phyloP scores from a whole-genome alignment of 2,113 vertebrate species.

The Uropsilus gracilis region DNA sequence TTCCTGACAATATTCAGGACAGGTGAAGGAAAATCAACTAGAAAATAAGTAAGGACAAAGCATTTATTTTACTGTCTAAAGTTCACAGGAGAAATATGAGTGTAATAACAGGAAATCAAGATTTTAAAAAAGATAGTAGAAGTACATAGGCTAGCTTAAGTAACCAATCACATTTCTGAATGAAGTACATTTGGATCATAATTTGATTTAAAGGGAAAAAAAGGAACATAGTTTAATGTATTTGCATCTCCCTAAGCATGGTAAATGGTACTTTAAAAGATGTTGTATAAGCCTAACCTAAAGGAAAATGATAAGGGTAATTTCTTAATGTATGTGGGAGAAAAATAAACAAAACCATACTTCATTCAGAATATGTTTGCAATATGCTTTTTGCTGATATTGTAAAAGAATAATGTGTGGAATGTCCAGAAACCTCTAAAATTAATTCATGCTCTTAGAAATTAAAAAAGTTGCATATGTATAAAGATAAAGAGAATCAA shows the following conservation, averaged over 20 bases:
- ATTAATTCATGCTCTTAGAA: not conserved
- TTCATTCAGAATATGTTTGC: conserved; percentile 35
- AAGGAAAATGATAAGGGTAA: conserved; percentile 46
- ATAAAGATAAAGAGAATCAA: not conserved
- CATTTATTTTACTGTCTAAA: conserved; percentile 79
- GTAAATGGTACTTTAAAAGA: conserved; percentile 42
- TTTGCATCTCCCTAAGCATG: conserved; percentile 48
- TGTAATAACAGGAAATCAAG: conserved; percentile 69
- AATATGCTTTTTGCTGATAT: not conserved
- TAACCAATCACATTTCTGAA: conserved; percentile 71
- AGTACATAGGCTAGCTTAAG: conserved; percentile 34
- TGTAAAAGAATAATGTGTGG: conserved; percentile 35
- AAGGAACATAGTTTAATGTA: conserved; percentile 47
- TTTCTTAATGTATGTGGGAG: conserved; percentile 25
- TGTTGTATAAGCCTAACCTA: not conserved
- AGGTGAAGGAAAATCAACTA: conserved; percentile 87
- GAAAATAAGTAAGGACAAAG: conserved; percentile 80
- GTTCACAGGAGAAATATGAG: conserved; percentile 77
- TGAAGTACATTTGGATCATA: conserved; percentile 60
- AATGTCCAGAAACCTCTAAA: conserved; percentile 1
- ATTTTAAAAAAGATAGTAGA: conserved; percentile 62
- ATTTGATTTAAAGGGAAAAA: conserved; percentile 76
- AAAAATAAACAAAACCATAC: not conserved
- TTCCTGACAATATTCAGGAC: conserved; percentile 88
- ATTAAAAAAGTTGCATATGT: not conserved